A percentile compares a stretch with the other conserved stretches of the same genome.
Conservation (phyloP, 2,113 vertebrate genomes). For the Nibea coibor region DNA sequence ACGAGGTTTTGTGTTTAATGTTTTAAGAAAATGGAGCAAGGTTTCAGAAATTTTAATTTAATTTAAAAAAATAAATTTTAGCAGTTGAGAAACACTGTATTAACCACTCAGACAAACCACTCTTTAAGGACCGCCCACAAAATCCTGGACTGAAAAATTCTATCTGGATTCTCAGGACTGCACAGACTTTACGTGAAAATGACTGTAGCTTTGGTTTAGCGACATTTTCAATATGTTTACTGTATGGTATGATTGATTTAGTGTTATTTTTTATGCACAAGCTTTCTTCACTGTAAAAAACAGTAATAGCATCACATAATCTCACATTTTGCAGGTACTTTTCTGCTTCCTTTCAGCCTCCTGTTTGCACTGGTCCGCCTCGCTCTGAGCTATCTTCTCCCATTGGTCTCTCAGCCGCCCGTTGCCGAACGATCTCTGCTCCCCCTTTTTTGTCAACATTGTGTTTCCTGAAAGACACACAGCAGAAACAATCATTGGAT, state of each 20-base stretch:
- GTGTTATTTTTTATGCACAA: neutral
- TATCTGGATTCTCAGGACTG: too few species aligned
- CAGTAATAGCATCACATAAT: neutral
- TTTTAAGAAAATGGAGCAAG: too few species aligned
- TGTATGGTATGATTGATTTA: neutral
- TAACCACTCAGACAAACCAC: too few species aligned
- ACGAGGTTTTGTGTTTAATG: too few species aligned
- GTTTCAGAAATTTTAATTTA: too few species aligned
- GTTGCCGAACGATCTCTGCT: constrained; percentile 50
- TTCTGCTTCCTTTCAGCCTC: constrained; percentile 63
- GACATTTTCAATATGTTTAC: neutral
- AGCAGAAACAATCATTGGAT: neutral
- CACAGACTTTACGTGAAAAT: neutral
- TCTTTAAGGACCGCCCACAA: too few species aligned
- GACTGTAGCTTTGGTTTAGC: neutral
- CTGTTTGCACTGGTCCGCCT: constrained; percentile 58
- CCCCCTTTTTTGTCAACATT: constrained; percentile 70
- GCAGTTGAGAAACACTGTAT: too few species aligned
- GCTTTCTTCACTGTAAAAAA: neutral
- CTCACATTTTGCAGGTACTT: constrained; percentile 68
- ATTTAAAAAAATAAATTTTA: too few species aligned
- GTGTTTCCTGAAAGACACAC: constrained; percentile 20
- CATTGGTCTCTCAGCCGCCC: constrained; percentile 68
- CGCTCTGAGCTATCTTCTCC: constrained; percentile 71
- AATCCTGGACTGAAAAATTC: too few species aligned